These are phyloP conservation scores for Coracopsis vasa DNA, from an alignment of 2,113 vertebrate species.

Conservation along the genomic window DNA sequence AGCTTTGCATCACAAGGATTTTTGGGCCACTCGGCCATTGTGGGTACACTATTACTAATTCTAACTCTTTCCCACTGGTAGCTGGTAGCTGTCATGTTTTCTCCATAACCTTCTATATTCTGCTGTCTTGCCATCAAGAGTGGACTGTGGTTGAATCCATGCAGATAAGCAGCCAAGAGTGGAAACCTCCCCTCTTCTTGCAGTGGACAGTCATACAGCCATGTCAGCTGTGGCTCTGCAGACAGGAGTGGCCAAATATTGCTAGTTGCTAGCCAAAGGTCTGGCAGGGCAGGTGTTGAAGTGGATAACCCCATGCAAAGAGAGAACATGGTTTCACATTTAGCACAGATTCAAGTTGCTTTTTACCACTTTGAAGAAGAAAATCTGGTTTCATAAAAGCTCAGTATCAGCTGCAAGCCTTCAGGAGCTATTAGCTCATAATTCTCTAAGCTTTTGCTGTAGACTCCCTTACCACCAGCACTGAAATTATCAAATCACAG, in stretches of 20 bases:
- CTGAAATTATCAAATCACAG: constrained; percentile 51
- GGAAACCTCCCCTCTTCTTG: rapidly evolving
- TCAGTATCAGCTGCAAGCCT: constrained; percentile 29
- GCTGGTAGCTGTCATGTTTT: neutral
- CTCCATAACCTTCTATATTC: neutral
- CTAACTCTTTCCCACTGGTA: neutral
- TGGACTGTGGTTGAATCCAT: neutral
- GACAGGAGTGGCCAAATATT: neutral
- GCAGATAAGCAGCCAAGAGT: neutral
- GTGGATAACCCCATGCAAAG: neutral
- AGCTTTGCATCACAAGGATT: neutral
- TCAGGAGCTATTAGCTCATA: constrained; percentile 46
- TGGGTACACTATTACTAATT: neutral
- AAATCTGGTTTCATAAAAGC: neutral
- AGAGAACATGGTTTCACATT: neutral
- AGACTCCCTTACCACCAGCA: neutral
- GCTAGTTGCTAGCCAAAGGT: neutral
- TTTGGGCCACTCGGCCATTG: neutral
- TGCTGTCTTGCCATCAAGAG: neutral
- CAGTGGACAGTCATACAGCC: rapidly evolving
- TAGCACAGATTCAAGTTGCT: neutral
- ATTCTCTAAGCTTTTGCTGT: constrained; percentile 37
- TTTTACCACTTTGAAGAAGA: neutral
- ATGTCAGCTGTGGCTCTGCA: neutral
- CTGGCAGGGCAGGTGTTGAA: neutral